Evolutionary conservation across 2,888 invertebrate genomes (phyloP).

Genomic region (Hydriomena furcata): DNA sequence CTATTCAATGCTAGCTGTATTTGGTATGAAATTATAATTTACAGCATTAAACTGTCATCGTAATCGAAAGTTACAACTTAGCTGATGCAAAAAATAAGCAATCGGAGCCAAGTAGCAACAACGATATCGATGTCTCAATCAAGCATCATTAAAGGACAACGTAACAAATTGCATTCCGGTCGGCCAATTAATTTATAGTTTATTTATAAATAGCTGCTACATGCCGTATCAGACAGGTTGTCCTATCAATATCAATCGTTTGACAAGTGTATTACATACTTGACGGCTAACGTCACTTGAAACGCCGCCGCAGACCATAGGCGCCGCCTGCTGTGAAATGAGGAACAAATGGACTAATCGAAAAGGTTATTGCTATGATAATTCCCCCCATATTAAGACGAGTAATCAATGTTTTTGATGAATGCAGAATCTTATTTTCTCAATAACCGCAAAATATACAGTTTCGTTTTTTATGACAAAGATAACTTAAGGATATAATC

Average conservation of each 20-base stretch:
- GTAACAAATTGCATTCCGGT: conserved; percentile 52
- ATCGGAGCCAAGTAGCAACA: conserved; percentile 26
- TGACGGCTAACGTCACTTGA: conserved; percentile 38
- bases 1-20: too few species aligned
- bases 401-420: too few species aligned
- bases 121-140: conserved; percentile 48
- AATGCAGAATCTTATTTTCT: too few species aligned
- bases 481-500: too few species aligned
- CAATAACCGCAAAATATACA: too few species aligned
- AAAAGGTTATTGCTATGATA: neutral
- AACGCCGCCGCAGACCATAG: conserved; percentile 32
- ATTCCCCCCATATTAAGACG: too few species aligned
- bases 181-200: conserved; percentile 53
- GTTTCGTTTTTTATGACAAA: too few species aligned
- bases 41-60: conserved; percentile 14
- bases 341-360: conserved; percentile 23
- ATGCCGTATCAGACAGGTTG: conserved; percentile 44
- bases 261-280: conserved; percentile 53
- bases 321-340: conserved; percentile 29
- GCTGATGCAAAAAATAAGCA: conserved; percentile 29
- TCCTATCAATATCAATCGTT: conserved; percentile 59
- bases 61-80: conserved; percentile 17
- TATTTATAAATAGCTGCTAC: conserved; percentile 48
- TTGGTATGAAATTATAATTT: too few species aligned
- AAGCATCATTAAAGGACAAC: conserved; percentile 50